Evolutionary conservation across 2,797 vertebrate genomes (phyloP).

Genomic region (Characodon lateralis): DNA sequence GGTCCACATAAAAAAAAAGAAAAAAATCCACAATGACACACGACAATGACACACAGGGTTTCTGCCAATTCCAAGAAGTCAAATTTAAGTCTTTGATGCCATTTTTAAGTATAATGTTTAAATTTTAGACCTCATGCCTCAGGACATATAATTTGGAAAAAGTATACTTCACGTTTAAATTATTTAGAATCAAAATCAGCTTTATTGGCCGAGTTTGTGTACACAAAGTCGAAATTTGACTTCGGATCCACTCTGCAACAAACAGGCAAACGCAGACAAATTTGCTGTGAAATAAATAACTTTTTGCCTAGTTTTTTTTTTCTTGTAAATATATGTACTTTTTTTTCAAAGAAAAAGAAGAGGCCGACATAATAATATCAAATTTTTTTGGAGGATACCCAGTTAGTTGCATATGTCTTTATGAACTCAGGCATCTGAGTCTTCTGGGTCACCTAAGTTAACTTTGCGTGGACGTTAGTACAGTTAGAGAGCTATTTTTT

Average conservation of each 20-base stretch:
- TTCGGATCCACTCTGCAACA: neutral
- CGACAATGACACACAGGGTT: neutral
- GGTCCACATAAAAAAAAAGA: neutral
- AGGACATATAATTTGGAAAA: neutral
- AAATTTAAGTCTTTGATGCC: neutral
- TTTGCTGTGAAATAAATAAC: neutral
- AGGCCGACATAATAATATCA: too few species aligned
- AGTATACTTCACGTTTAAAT: neutral
- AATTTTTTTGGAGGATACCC: too few species aligned
- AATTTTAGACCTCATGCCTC: neutral
- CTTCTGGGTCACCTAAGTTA: neutral
- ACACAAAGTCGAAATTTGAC: neutral
- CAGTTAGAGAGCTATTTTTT: neutral
- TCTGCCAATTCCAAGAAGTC: neutral
- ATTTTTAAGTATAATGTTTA: neutral
- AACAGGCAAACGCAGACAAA: too few species aligned
- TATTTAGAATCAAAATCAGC: neutral
- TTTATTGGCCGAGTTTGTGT: neutral
- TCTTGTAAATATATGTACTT: neutral
- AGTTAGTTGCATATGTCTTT: too few species aligned
- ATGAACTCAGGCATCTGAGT: neutral
- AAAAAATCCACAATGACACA: neutral
- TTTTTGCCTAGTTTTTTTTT: slow-evolving; percentile 3
- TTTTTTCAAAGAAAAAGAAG: neutral
- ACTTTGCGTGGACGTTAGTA: neutral